Percentiles rank a stretch among this genome's conserved stretches.
phyloP scores from a whole-genome alignment of 1,140 invertebrate species.

The Ostrea denselamellosa region DNA sequence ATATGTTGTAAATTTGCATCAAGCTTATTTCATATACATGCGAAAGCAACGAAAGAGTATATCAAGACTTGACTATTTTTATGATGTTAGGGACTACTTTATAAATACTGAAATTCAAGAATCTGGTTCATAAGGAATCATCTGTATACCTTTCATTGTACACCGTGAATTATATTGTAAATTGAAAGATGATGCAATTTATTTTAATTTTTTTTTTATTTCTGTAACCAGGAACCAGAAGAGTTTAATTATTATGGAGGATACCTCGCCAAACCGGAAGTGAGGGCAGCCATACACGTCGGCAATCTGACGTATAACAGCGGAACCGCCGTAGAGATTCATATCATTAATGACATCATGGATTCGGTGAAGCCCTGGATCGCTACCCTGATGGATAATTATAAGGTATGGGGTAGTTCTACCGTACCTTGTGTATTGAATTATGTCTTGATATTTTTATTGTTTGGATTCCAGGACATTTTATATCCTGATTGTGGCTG shows the following conservation, averaged over 20 bases:
- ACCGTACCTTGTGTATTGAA: neutral
- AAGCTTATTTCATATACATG: no score
- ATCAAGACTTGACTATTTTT: no score
- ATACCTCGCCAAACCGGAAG: constrained; percentile 79
- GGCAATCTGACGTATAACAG: constrained; percentile 86
- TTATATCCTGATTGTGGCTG: no score
- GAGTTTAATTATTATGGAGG: constrained; percentile 77
- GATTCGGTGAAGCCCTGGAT: constrained; percentile 89
- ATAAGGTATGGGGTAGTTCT: constrained; percentile 79
- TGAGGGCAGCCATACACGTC: constrained; percentile 89
- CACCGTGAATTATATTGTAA: no score
- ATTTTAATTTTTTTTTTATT: constrained; percentile 38
- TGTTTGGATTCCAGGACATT: no score
- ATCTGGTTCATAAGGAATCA: no score
- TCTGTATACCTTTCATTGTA: no score
- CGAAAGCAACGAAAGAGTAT: no score
- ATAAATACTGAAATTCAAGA: no score
- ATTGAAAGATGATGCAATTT: neutral
- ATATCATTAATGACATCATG: constrained; percentile 89
- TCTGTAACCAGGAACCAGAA: constrained; percentile 75
- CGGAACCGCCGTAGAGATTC: constrained; percentile 80
- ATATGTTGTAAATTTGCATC: no score
- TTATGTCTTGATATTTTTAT: neutral
- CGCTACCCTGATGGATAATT: constrained; percentile 84
- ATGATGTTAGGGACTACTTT: no score